These are phyloP conservation scores for Scaptomyza parva DNA, from an alignment of 2,888 invertebrate genomes.

Conservation along the genomic window DNA sequence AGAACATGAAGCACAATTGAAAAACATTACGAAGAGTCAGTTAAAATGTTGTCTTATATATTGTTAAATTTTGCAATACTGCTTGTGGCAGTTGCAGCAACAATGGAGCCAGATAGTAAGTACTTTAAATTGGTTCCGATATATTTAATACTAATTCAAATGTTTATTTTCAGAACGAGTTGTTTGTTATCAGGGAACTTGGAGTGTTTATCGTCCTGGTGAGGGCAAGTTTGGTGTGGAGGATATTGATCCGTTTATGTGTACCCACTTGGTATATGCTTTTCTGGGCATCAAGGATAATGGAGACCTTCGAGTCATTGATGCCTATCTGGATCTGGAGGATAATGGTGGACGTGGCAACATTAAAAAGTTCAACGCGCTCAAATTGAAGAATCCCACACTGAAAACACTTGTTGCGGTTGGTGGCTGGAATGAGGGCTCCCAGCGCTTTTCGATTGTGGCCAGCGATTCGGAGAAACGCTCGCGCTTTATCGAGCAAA, in stretches of 20 bases:
- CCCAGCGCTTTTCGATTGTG: slow-evolving; percentile 85
- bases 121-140: not conserved
- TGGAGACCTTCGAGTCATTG: slow-evolving; percentile 86
- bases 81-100: slow-evolving; percentile 17
- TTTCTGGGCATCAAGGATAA: slow-evolving; percentile 88
- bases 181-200: slow-evolving; percentile 91
- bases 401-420: slow-evolving; percentile 84
- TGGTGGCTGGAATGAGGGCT: slow-evolving; percentile 86
- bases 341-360: slow-evolving; percentile 87
- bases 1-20: slow-evolving; percentile 1
- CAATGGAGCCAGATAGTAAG: slow-evolving; percentile 30
- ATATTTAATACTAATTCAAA: not conserved
- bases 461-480: slow-evolving; percentile 82
- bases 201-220: slow-evolving; percentile 89
- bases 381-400: slow-evolving; percentile 84
- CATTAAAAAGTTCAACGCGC: slow-evolving; percentile 82
- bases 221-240: slow-evolving; percentile 88
- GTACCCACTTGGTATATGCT: slow-evolving; percentile 91
- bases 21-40: not conserved
- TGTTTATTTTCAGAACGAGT: slow-evolving; percentile 86
- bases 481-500: slow-evolving; percentile 70
- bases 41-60: slow-evolving; percentile 28
- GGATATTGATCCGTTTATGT: slow-evolving; percentile 88
- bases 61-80: slow-evolving; percentile 2
- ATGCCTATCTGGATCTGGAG: slow-evolving; percentile 88